Percentiles rank a stretch among this genome's conserved stretches.
phyloP scores from a whole-genome alignment of 2,888 invertebrate genomes.

The Neocrepidodera transversa region DNA sequence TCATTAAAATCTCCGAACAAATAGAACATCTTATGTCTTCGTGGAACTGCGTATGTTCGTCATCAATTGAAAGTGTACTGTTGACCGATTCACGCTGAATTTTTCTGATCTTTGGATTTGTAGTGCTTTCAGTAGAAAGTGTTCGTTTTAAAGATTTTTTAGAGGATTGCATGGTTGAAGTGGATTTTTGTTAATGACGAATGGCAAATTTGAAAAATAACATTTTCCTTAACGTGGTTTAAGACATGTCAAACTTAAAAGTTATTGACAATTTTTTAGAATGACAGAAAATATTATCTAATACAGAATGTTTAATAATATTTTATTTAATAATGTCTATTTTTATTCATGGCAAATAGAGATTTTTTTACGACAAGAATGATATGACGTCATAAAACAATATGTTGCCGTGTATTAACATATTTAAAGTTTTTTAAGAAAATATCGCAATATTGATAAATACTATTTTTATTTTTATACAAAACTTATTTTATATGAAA shows the following conservation, averaged over 20 bases:
- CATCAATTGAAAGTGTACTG: neutral
- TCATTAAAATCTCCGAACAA: conserved; percentile 76
- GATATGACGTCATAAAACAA: too few relatives aligned
- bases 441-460: too few relatives aligned
- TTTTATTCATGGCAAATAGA: too few relatives aligned
- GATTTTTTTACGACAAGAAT: too few relatives aligned
- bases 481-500: too few relatives aligned
- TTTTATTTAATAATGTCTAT: neutral
- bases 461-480: too few relatives aligned
- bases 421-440: too few relatives aligned
- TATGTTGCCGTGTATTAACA: too few relatives aligned
- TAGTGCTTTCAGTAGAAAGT: neutral
- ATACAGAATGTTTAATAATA: too few relatives aligned
- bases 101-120: neutral
- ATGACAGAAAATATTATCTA: neutral
- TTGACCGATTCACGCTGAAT: neutral
- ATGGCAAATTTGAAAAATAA: neutral
- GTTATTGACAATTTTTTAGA: neutral
- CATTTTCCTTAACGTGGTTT: neutral
- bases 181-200: neutral
- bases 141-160: neutral
- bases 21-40: conserved; percentile 75
- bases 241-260: neutral
- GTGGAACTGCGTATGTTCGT: neutral
- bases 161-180: neutral